Evolutionary conservation across 2,113 vertebrate species (phyloP).

Genomic region (Turdus rufiventris): DNA sequence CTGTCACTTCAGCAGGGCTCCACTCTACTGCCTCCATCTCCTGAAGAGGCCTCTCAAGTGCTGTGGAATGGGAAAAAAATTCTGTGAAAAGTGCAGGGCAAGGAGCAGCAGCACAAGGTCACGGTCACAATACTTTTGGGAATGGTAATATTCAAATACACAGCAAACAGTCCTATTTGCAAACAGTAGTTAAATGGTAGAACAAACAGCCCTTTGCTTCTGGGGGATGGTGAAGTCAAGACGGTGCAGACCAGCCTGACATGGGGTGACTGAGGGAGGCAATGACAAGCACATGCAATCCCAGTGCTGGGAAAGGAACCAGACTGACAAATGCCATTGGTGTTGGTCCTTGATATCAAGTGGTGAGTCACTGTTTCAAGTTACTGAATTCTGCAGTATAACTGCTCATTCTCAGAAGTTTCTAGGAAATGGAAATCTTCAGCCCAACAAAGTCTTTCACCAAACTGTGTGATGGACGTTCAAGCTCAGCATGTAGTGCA

Average conservation of each 20-base stretch:
- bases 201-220: neutral
- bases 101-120: neutral
- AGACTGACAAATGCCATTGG: neutral
- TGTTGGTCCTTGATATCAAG: neutral
- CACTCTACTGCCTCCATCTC: neutral
- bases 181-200: neutral
- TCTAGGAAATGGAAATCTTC: neutral
- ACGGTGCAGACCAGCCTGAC: neutral
- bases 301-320: neutral
- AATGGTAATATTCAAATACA: neutral
- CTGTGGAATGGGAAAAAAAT: neutral
- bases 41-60: neutral
- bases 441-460: neutral
- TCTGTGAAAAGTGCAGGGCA: neutral
- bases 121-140: neutral
- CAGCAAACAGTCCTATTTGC: neutral
- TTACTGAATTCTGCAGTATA: neutral
- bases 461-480: rapidly evolving
- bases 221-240: neutral
- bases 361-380: neutral
- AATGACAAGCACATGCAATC: neutral
- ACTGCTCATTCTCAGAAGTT: neutral
- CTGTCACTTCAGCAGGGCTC: neutral
- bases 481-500: rapidly evolving
- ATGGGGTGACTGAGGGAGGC: neutral